Percentiles rank a stretch among this genome's conserved stretches.
phyloP scores from a whole-genome alignment of 1,140 invertebrate species.

The Armadillidium nasatum region DNA sequence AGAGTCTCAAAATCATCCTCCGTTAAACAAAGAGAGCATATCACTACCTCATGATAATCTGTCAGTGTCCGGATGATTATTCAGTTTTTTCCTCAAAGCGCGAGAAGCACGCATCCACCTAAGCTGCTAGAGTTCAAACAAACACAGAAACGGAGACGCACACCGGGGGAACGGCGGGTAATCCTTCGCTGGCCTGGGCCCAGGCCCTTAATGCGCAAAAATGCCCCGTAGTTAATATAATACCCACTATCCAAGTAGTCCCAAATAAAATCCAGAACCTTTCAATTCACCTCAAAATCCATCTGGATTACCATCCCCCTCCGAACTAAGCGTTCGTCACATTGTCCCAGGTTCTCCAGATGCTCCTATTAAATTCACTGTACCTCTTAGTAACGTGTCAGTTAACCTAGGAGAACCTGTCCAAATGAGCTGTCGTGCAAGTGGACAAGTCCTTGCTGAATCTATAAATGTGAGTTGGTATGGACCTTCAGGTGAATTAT shows the following conservation, averaged over 20 bases:
- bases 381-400: constrained; percentile 49
- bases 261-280: constrained; percentile 47
- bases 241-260: too few relatives aligned
- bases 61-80: constrained; percentile 53
- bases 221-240: too few relatives aligned
- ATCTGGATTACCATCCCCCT: too few relatives aligned
- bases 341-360: constrained; percentile 38
- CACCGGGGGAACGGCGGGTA: too few relatives aligned
- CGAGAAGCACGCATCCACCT: too few relatives aligned
- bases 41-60: too few relatives aligned
- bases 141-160: too few relatives aligned
- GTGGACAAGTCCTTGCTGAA: constrained; percentile 47
- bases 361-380: constrained; percentile 38
- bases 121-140: too few relatives aligned
- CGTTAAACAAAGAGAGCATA: not conserved
- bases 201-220: too few relatives aligned
- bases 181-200: too few relatives aligned
- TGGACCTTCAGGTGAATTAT: constrained; percentile 34
- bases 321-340: constrained; percentile 11
- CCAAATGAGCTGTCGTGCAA: constrained; percentile 49
- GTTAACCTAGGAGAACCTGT: constrained; percentile 50
- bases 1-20: not conserved
- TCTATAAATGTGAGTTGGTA: constrained; percentile 35
- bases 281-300: constrained; percentile 19
- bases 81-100: constrained; percentile 41